Evolutionary conservation across 1,140 invertebrate genomes (phyloP), one percentile per base, ranked within the genome.

Genomic region (Anastrepha obliqua): DNA sequence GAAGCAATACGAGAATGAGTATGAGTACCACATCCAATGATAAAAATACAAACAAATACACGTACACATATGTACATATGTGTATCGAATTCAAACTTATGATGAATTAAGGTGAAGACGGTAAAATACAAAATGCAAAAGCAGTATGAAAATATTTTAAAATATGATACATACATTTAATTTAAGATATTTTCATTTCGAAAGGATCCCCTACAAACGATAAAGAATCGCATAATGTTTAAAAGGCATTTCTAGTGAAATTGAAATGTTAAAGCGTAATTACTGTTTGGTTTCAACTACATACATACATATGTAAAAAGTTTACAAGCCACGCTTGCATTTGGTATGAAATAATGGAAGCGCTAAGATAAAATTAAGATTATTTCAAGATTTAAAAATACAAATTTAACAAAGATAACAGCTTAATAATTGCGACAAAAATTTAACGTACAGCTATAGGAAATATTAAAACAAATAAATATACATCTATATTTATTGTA

Each of bases 41-140:
- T 59, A 59, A 4, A 85, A 2, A 29, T 58, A 60, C 8, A 85
- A 13, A 44, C 5, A 74, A 44, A 6, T 8, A 60, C 42, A 60
- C 62, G 47, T 6, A 60, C 58, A 64, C 5, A 86, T 86, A 60
- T 51, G 47, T 81, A 81, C 47, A 81, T 81, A 81, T 81, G 5
- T 29, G 20, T 81, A 81, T 20, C 3, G 42, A 81, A 20, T 55
- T 51, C n/a, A 55, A 81, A 55, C 9, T 51, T 29, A 58, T 81
- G 47, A 62, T 62, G 8, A 62, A 8, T 62, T 62, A 15, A 81
- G 47, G n/a, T 74, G 42, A 42, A 9, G 42, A 20, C 20, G 74
- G 4, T 20, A n/a, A 81, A 81, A 20, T 29, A 81, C 17, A 58
- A 47, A 81, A 81, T 81, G 74, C 74, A 81, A 81, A 81, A 17